Evolutionary conservation across 2,113 vertebrate genomes (phyloP), one percentile per base, ranked within the genome.

Genomic region (Canis aureus): DNA sequence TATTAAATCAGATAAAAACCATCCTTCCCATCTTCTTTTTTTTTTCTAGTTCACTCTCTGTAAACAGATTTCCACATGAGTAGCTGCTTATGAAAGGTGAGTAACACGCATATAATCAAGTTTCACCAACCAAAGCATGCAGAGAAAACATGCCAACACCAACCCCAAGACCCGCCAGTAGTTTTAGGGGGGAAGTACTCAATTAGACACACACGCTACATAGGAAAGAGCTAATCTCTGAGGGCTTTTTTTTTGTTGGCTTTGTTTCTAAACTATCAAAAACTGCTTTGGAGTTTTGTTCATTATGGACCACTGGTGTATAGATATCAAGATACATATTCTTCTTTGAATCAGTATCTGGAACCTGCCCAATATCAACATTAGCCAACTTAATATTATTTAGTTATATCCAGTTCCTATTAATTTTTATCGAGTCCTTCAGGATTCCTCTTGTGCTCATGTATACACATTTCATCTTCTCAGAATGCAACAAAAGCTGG

Each of bases 61-160:
- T 94, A 96, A 98, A 97, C 60, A 92, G 57, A 96, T 94, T 97
- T 95, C 87, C 69, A 92, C 86, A 76, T 23, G 53, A 97, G 43
- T 92, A n/a, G 49, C 59, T 93, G 20, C 43, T 94, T 67, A 64
- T 95, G 66, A 95, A 95, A 97, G 66, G 60, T 91, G n/a, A 93
- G 53, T 22, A 90, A 86, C 13, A 96, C 55, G 64, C 16, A 66
- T 17, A 57, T 35, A 94, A 89, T 92, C 81, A 92, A 69, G 27
- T 60, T 86, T 57, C 27, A 53, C 32, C 55, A n/a, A 84, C 71
- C 51, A 85, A 90, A 94, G 95, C 10, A 25, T 19, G 16, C 43
- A 35, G 51, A 23, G 1, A 74, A 2, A 80, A 29, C 15, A 51
- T 12, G 55, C 5, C 38, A 73, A 74, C 86, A 87, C 11, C 79